Evolutionary conservation across 2,797 vertebrate genomes (phyloP).

Genomic region (Phrynocephalus guinanensis): DNA sequence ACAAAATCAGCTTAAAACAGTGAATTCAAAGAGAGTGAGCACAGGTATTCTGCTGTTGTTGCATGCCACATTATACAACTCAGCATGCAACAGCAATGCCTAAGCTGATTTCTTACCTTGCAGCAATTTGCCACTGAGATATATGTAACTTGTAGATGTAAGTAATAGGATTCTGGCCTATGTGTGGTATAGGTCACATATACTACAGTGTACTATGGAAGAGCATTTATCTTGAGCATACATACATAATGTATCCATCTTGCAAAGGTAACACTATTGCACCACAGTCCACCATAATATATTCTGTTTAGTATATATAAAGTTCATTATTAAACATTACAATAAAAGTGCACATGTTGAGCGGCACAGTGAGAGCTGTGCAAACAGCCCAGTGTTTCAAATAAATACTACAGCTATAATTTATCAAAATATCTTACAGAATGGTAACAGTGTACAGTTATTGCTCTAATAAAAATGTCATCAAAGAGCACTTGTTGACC

Average conservation of each 20-base stretch:
- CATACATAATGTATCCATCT: constrained; percentile 61
- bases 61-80: too few species aligned
- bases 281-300: constrained; percentile 78
- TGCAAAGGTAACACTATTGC: constrained; percentile 74
- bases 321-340: constrained; percentile 80
- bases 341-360: constrained; percentile 90
- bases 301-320: constrained; percentile 73
- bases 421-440: constrained; percentile 84
- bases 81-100: too few species aligned
- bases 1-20: too few species aligned
- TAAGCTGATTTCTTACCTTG: too few species aligned
- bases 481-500: constrained; percentile 82
- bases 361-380: constrained; percentile 79
- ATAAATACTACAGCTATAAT: constrained; percentile 83
- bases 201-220: constrained; percentile 76
- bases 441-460: constrained; percentile 83
- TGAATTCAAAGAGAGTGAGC: too few species aligned
- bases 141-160: background rate
- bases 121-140: too few species aligned
- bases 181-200: constrained; percentile 74
- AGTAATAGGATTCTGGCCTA: constrained; percentile 30
- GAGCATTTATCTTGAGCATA: constrained; percentile 69
- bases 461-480: constrained; percentile 84
- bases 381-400: constrained; percentile 80
- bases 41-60: too few species aligned